Base-by-base conservation (phyloP, 2,113 vertebrate genomes). In the Nasalis larvatus region DNA sequence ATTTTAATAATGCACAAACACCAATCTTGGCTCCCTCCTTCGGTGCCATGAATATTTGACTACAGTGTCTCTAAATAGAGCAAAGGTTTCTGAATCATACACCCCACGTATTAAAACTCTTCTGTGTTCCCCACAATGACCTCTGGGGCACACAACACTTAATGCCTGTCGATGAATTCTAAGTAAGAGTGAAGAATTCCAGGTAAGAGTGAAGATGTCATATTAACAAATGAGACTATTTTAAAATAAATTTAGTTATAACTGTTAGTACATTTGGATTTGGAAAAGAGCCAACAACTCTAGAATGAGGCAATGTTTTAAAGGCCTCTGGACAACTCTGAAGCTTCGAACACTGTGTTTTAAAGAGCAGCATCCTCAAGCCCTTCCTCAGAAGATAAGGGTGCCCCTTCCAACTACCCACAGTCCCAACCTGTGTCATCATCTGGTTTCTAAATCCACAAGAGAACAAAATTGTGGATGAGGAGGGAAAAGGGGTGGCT, bases 341-440 rank as follows among this genome's bases (percentile, higher is more conserved):
- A 63, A 63, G 27, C 60, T 32, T 63, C 30, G 27, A 63, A 63
- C 13, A 8, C 12, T 23, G 20, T 12, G 12, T 18, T 56, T 56
- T 4, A 45, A 6, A 25, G 8, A 2, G 0, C 18, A 6, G 42
- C 4, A 0, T 71, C 47, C 37, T 45, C 3, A 4, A 6, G 74
- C 66, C 25, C 40, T 6, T 13, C 4, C 63, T 52, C 71, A 47
- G n/a, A 42, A 32, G 16, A 27, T 9, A 0, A 17, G 23, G 25
- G 3, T 5, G 11, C 47, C 47, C 47, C 10, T 4, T 17, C 16
- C 25, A 1, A 16, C 2, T 7, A 23, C 58, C n/a, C 47, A 16
- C 14, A 13, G 10, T 49, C 17, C 40, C 73, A 9, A 52, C 11
- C 0, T 2, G 23, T 4, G 12, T 4, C 10, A 37, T 17, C 6